Evolutionary conservation across 1,140 invertebrate genomes (phyloP).

Genomic region (Drosophila ananassae): DNA sequence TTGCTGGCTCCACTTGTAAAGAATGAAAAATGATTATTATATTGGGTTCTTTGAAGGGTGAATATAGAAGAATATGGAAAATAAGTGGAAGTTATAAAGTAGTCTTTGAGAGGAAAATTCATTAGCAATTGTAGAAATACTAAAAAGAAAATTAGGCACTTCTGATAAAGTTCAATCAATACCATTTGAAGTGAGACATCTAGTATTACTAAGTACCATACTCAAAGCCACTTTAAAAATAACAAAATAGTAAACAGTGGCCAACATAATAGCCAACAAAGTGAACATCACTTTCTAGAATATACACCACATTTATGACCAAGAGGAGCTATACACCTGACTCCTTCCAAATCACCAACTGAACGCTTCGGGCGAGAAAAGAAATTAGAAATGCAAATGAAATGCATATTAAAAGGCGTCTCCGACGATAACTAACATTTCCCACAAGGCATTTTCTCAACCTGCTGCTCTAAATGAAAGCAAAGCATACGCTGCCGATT

Average conservation of each 20-base stretch:
- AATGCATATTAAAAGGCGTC: slow-evolving; percentile 52
- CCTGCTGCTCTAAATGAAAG: slow-evolving; percentile 38
- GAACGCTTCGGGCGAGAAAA: slow-evolving; percentile 24
- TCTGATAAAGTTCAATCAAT: neutral
- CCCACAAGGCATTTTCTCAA: slow-evolving; percentile 34
- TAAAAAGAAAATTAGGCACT: neutral
- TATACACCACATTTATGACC: neutral
- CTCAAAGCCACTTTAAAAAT: too few species aligned
- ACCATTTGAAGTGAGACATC: neutral
- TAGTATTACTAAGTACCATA: too few species aligned
- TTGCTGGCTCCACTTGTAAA: slow-evolving; percentile 26
- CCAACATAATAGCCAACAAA: neutral
- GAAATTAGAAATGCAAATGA: slow-evolving; percentile 61
- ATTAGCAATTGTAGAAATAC: too few species aligned
- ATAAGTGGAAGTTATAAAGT: slow-evolving; percentile 4
- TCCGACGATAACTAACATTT: slow-evolving; percentile 45
- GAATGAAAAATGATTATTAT: slow-evolving; percentile 37
- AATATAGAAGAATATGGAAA: slow-evolving; percentile 6
- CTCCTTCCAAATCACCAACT: slow-evolving; percentile 27
- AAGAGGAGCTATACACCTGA: neutral
- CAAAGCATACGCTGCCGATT: slow-evolving; percentile 28
- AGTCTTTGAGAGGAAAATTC: too few species aligned
- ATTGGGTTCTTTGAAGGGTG: slow-evolving; percentile 21
- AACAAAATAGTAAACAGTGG: too few species aligned
- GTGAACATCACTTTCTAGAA: neutral